Evolutionary conservation across 2,113 vertebrate species (phyloP), one percentile per base, ranked within the genome.

Genomic region (Corydoras sp.): DNA sequence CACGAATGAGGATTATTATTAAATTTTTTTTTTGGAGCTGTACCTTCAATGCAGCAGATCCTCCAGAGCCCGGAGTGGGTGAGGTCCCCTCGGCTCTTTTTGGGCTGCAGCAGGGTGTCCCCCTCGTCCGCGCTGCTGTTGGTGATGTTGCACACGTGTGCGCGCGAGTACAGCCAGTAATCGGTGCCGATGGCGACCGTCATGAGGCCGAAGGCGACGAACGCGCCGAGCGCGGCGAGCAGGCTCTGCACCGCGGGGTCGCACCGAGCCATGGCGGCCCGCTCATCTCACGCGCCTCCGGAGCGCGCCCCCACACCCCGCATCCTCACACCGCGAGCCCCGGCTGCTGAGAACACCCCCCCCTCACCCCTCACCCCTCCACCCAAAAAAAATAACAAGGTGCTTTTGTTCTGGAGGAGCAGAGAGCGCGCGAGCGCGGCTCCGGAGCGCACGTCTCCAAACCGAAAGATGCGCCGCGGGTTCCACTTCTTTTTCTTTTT

Each of bases 61-160:
- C 94, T 90, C 95, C 95, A 96, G 73, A 97, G 89, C 3, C 95
- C 95, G 24, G 95, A 98, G 89, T 98, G 95, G 64, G 94, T 98
- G 79, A 93, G 86, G 80, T 93, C 92, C 11, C 93, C 93, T 81
- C 78, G 87, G 68, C 89, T 88, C 82, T 86, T 85, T 79, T 83
- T 88, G 79, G 85, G 85, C 79, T 90, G 91, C 79, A 82, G 85
- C 72, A 89, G 89, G 73, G 76, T 82, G 9, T 92, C 91, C 68
- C 81, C 77, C 13, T 92, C 92, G 65, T 96, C 94, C 76, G 88
- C 30, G 76, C 90, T 91, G 73, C 86, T 84, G 86, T 96, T 95
- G 71, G 93, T 96, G 83, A 90, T 84, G 86, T 96, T 96, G 85
- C 95, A 96, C 89, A 95, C 90, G 86, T 94, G 86, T 62, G 94